Evolutionary conservation across 2,797 vertebrate species (phyloP), one percentile per base, ranked within the genome.

Genomic region (Acestrorhynchus altus): DNA sequence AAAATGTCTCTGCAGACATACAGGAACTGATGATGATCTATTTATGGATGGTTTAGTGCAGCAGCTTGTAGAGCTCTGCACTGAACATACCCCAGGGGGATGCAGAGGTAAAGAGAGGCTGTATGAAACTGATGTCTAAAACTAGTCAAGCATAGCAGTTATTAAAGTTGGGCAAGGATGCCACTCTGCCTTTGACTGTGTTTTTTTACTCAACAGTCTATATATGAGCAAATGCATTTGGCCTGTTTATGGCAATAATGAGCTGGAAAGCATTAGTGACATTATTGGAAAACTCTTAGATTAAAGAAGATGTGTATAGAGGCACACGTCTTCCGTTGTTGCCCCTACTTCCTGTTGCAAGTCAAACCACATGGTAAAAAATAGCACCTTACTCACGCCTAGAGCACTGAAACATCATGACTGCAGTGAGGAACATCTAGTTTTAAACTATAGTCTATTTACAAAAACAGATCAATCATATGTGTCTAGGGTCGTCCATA

Each of bases 321-420:
- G 79, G 81, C 86, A 85, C 86, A 84, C 56, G 66, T 78, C 70
- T 81, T 83, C 76, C 52, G 81, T 44, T 79, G 44, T 15, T 81
- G 83, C 24, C 72, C 83, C 71, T 76, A 70, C 75, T 87, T 87
- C 87, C 87, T 87, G 87, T 83, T 64, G 46, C 61, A 61, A 9
- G 74, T 74, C 8, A 81, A 84, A 79, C 84, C 80, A 75, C 80
- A 72, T 81, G 79, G 75, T 78, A 74, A 77, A 81, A 78, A 82
- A 79, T 75, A 81, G 76, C 35, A 72, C 20, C 51, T 54, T 13
- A 71, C 35, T 59, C 57, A 63, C 22, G 59, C 39, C n/a, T 12
- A 42, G 57, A 64, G 39, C 72, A 63, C 56, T 39, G 24, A 69
- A 63, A 74, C 42, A 8, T 20, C 12, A n/a, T 2, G 15, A 60